phyloP scores from a whole-genome alignment of 2,888 invertebrate species.

The Colletes collaris region DNA sequence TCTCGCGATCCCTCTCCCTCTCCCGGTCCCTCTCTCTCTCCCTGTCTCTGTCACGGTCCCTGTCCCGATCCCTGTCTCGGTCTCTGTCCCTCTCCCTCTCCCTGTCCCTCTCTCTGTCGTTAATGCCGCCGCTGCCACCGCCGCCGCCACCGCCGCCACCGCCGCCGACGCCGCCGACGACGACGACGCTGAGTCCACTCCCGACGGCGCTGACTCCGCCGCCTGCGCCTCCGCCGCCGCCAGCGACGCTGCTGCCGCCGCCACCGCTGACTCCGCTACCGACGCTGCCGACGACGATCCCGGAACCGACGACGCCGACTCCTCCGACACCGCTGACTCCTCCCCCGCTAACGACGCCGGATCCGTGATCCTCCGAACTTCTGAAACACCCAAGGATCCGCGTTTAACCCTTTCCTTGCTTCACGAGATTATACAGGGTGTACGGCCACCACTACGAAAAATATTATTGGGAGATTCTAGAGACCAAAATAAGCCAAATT shows the following conservation, averaged over 20 bases:
- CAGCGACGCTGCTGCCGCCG: slow-evolving; percentile 6
- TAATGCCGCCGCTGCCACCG: slow-evolving; percentile 22
- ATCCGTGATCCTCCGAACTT: slow-evolving; percentile 81
- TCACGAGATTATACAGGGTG: too few relatives aligned
- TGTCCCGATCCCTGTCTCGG: slow-evolving; percentile 46
- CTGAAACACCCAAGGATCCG: slow-evolving; percentile 68
- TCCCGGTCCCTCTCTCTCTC: slow-evolving; percentile 51
- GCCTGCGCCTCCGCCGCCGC: slow-evolving; percentile 13
- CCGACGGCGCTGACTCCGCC: slow-evolving; percentile 11
- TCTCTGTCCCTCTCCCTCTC: slow-evolving; percentile 51
- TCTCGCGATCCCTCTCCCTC: slow-evolving; percentile 68
- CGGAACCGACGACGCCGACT: slow-evolving; percentile 25
- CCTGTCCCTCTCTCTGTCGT: slow-evolving; percentile 44
- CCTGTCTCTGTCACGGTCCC: slow-evolving; percentile 47
- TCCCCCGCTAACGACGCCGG: slow-evolving; percentile 45
- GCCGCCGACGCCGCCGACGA: slow-evolving; percentile 24
- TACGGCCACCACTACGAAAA: too few relatives aligned
- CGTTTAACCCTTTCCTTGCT: slow-evolving; percentile 2
- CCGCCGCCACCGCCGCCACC: slow-evolving; percentile 36
- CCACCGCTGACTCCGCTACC: slow-evolving; percentile 22
- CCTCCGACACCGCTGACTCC: slow-evolving; percentile 38
- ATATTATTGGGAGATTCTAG: too few relatives aligned
- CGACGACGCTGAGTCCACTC: slow-evolving; percentile 17
- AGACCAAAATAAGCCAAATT: too few relatives aligned
- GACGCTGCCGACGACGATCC: slow-evolving; percentile 36